Percentiles rank a stretch among this genome's conserved stretches.
These are phyloP conservation scores for Oxyscelio sp. DNA, from an alignment of 2,888 invertebrate genomes.

Conservation along the genomic window DNA sequence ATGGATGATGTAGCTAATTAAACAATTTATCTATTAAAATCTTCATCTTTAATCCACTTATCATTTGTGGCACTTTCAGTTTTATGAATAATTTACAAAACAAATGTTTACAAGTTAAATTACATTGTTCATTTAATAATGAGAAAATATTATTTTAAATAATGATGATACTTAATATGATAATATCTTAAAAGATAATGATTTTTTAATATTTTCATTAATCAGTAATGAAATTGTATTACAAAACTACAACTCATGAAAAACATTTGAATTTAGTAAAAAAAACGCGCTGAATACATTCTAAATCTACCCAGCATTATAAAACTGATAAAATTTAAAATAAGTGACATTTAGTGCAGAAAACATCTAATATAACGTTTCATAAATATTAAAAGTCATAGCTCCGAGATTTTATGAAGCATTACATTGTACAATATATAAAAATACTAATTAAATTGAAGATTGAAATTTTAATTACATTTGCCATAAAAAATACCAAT, in stretches of 20 bases:
- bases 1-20: too few species aligned
- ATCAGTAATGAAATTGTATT: background rate
- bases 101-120: too few species aligned
- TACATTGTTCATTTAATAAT: too few species aligned
- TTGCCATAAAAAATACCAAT: background rate
- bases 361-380: slow-evolving; percentile 16
- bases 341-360: slow-evolving; percentile 24
- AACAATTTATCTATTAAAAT: too few species aligned
- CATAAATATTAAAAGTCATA: slow-evolving; percentile 21
- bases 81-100: too few species aligned
- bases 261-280: slow-evolving; percentile 7
- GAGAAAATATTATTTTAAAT: too few species aligned
- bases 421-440: slow-evolving; percentile 10
- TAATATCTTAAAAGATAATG: too few species aligned
- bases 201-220: background rate
- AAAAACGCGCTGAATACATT: slow-evolving; percentile 13
- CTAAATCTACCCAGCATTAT: slow-evolving; percentile 9
- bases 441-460: background rate
- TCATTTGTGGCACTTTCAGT: too few species aligned
- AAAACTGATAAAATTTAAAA: slow-evolving; percentile 24
- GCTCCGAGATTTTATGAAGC: slow-evolving; percentile 24
- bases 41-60: too few species aligned
- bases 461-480: slow-evolving; percentile 18
- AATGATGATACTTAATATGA: too few species aligned
- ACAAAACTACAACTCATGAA: background rate